These are phyloP conservation scores for Biston betularia DNA, from an alignment of 2,888 invertebrate species.

Conservation along the genomic window DNA sequence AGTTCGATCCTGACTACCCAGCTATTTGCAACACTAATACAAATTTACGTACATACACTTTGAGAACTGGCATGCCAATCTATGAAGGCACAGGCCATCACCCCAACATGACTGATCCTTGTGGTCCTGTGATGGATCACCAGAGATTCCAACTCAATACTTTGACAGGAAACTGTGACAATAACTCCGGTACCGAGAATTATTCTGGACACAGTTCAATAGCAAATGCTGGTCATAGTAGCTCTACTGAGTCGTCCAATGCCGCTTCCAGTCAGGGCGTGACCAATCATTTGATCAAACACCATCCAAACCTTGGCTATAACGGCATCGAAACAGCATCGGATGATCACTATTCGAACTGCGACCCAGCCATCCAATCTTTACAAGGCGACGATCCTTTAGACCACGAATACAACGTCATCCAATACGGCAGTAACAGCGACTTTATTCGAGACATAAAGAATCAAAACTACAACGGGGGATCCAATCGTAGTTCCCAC, in stretches of 20 bases:
- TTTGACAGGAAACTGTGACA: slow-evolving; percentile 85
- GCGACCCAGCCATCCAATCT: slow-evolving; percentile 82
- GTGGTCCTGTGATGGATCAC: slow-evolving; percentile 74
- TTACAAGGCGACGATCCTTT: slow-evolving; percentile 81
- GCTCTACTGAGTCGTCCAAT: slow-evolving; percentile 83
- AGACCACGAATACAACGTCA: slow-evolving; percentile 84
- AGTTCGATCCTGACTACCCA: slow-evolving; percentile 93
- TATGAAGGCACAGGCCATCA: slow-evolving; percentile 87
- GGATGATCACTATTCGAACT: slow-evolving; percentile 84
- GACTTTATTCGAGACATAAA: slow-evolving; percentile 83
- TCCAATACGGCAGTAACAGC: slow-evolving; percentile 82
- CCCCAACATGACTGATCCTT: slow-evolving; percentile 74
- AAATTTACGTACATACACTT: slow-evolving; percentile 93
- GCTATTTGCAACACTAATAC: slow-evolving; percentile 95
- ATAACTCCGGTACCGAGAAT: slow-evolving; percentile 88
- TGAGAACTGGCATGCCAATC: slow-evolving; percentile 91
- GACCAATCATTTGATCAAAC: slow-evolving; percentile 82
- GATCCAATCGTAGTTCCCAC: slow-evolving; percentile 81
- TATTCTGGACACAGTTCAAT: slow-evolving; percentile 88
- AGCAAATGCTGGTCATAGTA: slow-evolving; percentile 83
- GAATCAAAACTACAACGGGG: slow-evolving; percentile 84
- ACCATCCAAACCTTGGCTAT: slow-evolving; percentile 78
- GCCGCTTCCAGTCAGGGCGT: slow-evolving; percentile 83
- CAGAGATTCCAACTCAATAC: slow-evolving; percentile 84
- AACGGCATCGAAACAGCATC: slow-evolving; percentile 83